A percentile compares a stretch with the other conserved stretches of the same genome.
Evolutionary conservation across 2,888 invertebrate species (phyloP).

Genomic region (Epinotia demarniana): DNA sequence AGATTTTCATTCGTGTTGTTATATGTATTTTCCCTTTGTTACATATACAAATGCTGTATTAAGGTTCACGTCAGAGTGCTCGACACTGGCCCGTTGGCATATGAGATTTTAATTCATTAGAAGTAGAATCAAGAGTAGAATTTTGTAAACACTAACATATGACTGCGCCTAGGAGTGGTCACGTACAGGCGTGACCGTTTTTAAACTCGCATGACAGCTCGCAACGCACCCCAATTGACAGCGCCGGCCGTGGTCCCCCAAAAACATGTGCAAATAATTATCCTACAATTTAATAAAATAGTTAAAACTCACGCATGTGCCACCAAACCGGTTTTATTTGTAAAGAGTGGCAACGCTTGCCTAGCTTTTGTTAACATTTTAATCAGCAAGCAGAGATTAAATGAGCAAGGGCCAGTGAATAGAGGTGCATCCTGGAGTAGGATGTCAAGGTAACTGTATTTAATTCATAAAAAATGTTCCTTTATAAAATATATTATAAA

Average conservation of each 20-base stretch:
- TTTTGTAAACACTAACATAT: too few relatives aligned
- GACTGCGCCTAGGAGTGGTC: too few relatives aligned
- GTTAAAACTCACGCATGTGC: slow-evolving; percentile 58
- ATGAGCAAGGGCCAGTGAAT: slow-evolving; percentile 64
- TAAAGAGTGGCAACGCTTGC: slow-evolving; percentile 66
- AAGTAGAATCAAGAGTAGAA: too few relatives aligned
- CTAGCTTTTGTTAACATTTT: slow-evolving; percentile 77
- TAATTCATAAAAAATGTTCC: slow-evolving; percentile 5
- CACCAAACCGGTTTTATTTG: slow-evolving; percentile 73
- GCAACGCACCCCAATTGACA: too few relatives aligned
- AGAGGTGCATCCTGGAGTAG: slow-evolving; percentile 54
- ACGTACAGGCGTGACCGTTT: too few relatives aligned
- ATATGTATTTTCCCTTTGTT: background rate
- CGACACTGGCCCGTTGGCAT: too few relatives aligned
- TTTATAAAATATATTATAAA: background rate
- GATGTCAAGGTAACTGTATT: slow-evolving; percentile 14
- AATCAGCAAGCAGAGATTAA: slow-evolving; percentile 69
- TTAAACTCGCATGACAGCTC: too few relatives aligned
- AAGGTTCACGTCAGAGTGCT: too few relatives aligned
- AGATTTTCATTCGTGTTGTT: background rate
- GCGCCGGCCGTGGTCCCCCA: slow-evolving; percentile 6
- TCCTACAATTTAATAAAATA: slow-evolving; percentile 28
- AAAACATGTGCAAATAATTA: slow-evolving; percentile 35
- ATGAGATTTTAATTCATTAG: too few relatives aligned
- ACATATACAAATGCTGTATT: background rate